Evolutionary conservation across 2,113 vertebrate species (phyloP), one percentile per base, ranked within the genome.

Genomic region (Gobio gobio): DNA sequence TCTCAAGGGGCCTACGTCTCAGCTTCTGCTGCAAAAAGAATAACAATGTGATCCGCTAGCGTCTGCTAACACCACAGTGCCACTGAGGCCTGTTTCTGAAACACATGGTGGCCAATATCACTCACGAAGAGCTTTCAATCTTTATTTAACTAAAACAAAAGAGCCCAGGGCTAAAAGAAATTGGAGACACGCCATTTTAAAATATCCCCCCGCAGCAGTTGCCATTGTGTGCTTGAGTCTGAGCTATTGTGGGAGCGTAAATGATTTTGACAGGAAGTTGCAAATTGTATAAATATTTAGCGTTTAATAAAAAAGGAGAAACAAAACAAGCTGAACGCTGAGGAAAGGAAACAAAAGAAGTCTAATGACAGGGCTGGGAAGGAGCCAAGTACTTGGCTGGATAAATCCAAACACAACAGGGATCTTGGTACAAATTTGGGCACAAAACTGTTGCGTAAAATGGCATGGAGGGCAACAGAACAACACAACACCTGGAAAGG

Each of bases 81-180:
- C 76, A 24, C 63, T 18, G 74, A 83, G 76, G 83, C 74, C 80
- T 29, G 64, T 85, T 82, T 86, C 77, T 76, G 59, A 70, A 86
- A 86, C 87, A 86, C 84, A 83, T 74, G 78, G 87, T 49, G 75
- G 78, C 79, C 54, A 47, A 88, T 80, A 86, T 83, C 49, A 54
- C 84, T 66, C 72, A 64, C 22, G 33, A 75, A 49, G 64, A 83
- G 87, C 84, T 75, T 74, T 88, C 87, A 79, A 66, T 88, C 84
- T 88, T 78, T 88, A 83, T 88, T 88, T 88, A 80, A 84, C 36
- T 83, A 86, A 86, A 88, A 88, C 87, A 88, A 83, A 88, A 86
- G 87, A 88, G 56, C 80, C 80, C 75, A n/a, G 58, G 78, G 87
- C 82, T 68, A 78, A 85, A 64, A 79, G 84, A 83, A 88, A 83